These are phyloP conservation scores for Hirudo medicinalis DNA, from an alignment of 1,140 invertebrate species.

Conservation along the genomic window DNA sequence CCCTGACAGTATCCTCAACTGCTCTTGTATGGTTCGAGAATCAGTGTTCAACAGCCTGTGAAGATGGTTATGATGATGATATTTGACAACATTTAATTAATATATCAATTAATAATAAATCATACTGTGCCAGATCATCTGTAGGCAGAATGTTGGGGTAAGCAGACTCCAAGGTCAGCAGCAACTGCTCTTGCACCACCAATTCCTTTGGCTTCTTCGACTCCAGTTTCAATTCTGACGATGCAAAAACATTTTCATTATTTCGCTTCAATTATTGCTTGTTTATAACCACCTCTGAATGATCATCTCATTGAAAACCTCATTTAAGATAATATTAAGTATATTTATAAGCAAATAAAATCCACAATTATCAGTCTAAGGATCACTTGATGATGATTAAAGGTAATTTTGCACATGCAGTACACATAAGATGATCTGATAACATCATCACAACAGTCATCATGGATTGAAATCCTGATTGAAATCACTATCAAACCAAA, in stretches of 20 bases:
- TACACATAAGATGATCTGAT: no score
- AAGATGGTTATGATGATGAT: neutral
- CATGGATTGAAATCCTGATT: no score
- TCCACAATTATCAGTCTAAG: no score
- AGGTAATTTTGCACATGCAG: no score
- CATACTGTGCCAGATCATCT: conserved; percentile 77
- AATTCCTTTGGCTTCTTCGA: conserved; percentile 34
- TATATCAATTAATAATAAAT: conserved; percentile 12
- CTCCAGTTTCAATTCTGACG: conserved; percentile 24
- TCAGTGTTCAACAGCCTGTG: conserved; percentile 12
- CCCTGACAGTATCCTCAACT: conserved; percentile 64
- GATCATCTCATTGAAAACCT: no score
- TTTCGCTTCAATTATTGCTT: neutral
- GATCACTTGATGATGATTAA: no score
- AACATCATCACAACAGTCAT: no score
- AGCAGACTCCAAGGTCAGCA: conserved; percentile 87
- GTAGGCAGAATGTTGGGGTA: conserved; percentile 90
- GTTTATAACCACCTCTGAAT: no score
- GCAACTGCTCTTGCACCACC: conserved; percentile 60
- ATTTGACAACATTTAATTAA: neutral
- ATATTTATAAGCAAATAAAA: no score
- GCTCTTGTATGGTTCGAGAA: conserved; percentile 48
- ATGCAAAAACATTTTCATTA: neutral
- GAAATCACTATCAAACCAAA: no score
- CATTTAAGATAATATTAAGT: no score